Evolutionary conservation across 2,888 invertebrate genomes (phyloP).

Genomic region (Anagyrus pseudococci): DNA sequence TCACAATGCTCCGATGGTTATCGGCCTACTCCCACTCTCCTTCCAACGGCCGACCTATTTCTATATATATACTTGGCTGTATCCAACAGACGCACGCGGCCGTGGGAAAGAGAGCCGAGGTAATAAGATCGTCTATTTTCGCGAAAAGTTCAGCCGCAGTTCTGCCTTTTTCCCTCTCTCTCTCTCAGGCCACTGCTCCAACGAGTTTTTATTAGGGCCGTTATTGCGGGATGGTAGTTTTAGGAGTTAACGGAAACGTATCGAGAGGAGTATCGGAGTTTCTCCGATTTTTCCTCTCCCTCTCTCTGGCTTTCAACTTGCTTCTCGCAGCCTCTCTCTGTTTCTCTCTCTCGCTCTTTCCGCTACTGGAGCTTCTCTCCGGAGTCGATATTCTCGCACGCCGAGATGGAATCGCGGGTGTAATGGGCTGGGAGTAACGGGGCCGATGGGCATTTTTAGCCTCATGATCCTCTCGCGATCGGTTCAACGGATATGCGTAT

Average conservation of each 20-base stretch:
- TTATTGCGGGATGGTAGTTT: conserved; percentile 31
- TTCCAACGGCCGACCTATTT: not conserved
- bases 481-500: too few relatives aligned
- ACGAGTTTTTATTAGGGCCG: conserved; percentile 34
- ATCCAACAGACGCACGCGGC: conserved; percentile 16
- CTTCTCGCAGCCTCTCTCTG: too few relatives aligned
- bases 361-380: not conserved
- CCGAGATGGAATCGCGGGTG: too few relatives aligned
- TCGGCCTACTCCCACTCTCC: conserved; percentile 15
- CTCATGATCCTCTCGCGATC: too few relatives aligned
- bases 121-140: conserved; percentile 35
- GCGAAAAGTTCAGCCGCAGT: conserved; percentile 26
- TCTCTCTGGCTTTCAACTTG: too few relatives aligned
- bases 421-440: too few relatives aligned
- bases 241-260: conserved; percentile 30
- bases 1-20: conserved; percentile 36
- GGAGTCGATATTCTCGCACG: too few relatives aligned
- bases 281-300: conserved; percentile 8
- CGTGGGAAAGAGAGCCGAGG: conserved; percentile 5
- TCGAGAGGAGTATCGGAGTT: conserved; percentile 18
- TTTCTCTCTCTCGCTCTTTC: not conserved
- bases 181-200: not conserved
- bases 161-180: not conserved
- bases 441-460: too few relatives aligned
- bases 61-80: too few relatives aligned